Base-by-base conservation (phyloP, 2,113 vertebrate genomes). In the Atlantisia rogersi region DNA sequence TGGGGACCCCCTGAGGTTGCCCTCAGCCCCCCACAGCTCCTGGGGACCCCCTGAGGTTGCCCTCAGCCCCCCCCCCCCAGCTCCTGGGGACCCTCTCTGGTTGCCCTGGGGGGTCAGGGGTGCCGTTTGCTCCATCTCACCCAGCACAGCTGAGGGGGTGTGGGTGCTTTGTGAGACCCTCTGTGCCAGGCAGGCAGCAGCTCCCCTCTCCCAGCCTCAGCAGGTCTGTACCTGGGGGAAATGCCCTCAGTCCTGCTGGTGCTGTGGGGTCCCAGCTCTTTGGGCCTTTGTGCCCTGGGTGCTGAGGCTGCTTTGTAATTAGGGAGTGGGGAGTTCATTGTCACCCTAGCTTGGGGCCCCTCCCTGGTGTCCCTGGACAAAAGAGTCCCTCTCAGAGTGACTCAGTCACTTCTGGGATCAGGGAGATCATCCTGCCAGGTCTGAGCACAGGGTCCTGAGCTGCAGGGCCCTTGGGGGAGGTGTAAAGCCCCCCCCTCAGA, bases 111-210 rank as follows among this genome's bases (percentile, higher is more conserved):
- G 4, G 28, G 40, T 37, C 40, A 11, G 5, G 1, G 39, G 35
- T 35, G 16, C 15, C 1, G 16, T n/a, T 64, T 46, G 26, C n/a
- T 31, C n/a, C 0, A 1, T 39, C 48, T 12, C 53, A 20, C 5
- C 32, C 24, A 14, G 39, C 1, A 1, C 2, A 15, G 42, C 4
- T 44, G 15, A 35, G 53, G 67, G 62, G 21, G 11, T 7, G 5
- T 1, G 32, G 50, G 10, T 6, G 37, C 5, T 16, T 26, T 31
- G 25, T 29, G 46, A 25, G 59, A 20, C 53, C 31, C 2, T 35
- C 35, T 35, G 4, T 50, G 13, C 46, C 29, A 5, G 40, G n/a
- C 40, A 26, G 25, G 53, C 35, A 16, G 58, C 0, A 1, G 7
- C 44, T 67, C 20, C 25, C 21, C 29, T 12, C 31, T 64, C 31